A percentile compares a stretch with the other conserved stretches of the same genome.
These are phyloP conservation scores for Rhabdornis inornatus DNA, from an alignment of 2,113 vertebrate genomes.

Conservation along the genomic window DNA sequence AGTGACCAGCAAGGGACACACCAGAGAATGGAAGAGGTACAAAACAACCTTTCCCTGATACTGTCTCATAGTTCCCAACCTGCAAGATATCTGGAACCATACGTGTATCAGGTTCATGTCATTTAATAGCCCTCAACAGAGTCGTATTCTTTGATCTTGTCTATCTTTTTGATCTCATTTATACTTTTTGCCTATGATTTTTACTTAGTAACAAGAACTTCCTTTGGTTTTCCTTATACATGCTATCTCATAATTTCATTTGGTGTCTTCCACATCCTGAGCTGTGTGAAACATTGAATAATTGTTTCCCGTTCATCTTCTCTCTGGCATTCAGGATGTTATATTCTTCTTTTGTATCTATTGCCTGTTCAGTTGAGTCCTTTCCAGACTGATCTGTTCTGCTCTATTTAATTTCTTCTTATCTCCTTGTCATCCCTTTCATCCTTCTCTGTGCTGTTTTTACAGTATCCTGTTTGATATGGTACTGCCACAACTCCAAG, in stretches of 20 bases:
- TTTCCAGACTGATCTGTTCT: constrained; percentile 31
- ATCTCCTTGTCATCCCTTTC: constrained; percentile 28
- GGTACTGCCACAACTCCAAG: neutral
- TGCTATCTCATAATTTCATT: neutral
- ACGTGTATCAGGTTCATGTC: neutral
- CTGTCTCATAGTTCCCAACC: neutral
- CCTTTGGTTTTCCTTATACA: neutral
- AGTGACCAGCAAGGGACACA: neutral
- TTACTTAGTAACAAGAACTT: neutral
- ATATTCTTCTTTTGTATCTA: constrained; percentile 2
- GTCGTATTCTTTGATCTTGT: neutral
- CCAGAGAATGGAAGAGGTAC: neutral
- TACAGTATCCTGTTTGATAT: constrained; percentile 19
- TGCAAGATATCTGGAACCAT: neutral
- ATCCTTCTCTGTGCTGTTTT: constrained; percentile 32
- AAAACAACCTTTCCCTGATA: neutral
- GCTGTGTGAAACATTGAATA: constrained; percentile 3
- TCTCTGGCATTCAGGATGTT: constrained; percentile 9
- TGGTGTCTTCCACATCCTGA: constrained; percentile 30
- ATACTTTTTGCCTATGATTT: neutral
- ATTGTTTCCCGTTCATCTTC: constrained; percentile 23
- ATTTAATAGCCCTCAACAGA: neutral
- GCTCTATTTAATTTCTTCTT: constrained; percentile 38
- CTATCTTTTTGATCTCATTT: neutral
- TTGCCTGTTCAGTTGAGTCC: constrained; percentile 10